Base-by-base conservation (phyloP, 2,888 invertebrate genomes). In the Rhagonycha fulva region DNA sequence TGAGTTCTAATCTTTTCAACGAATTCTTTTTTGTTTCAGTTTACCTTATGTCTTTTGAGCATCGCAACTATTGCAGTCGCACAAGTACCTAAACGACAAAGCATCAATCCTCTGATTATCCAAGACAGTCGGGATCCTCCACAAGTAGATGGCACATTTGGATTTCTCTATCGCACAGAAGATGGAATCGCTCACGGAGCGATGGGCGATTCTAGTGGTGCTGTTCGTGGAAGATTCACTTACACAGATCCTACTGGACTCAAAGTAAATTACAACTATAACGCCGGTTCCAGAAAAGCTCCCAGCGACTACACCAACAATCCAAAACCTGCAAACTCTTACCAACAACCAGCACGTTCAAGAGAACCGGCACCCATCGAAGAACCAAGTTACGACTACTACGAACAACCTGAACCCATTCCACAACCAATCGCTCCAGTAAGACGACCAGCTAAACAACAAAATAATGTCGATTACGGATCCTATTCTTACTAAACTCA, bases 221-320 rank as follows among this genome's bases (percentile, higher is more conserved):
- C 83, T 23, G 86, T 88, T 12, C 87, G 86, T 28, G 88, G 88
- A 10, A 82, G 86, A 68, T 88, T 86, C 77, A 86, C 88, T 1
- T 88, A 88, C 81, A 87, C 88, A 1, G 88, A 88, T 78, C 88
- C 88, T 0, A 88, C 88, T 3, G 88, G 88, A 12, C 78, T 88
- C 10, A 88, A 86, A 83, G 87, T 88, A 1, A 88, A 88, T 79
- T 86, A 83, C 74, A 88, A 88, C 74, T 88, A 88, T 80, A 87
- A 87, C 73, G 87, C 88, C 32, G 88, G 88, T 9, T 83, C 86
- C 0, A 84, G 85, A 76, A 84, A 83, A 14, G 80, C 84, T 24
- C 85, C 85, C 12, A 83, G 83, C 26, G 63, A 66, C 24, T 66
- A 66, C n/a, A 24, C 30, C 14, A 23, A 47, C 9, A 60, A 60